Evolutionary conservation across 2,888 invertebrate genomes (phyloP).

Genomic region (Abrostola triplasia): DNA sequence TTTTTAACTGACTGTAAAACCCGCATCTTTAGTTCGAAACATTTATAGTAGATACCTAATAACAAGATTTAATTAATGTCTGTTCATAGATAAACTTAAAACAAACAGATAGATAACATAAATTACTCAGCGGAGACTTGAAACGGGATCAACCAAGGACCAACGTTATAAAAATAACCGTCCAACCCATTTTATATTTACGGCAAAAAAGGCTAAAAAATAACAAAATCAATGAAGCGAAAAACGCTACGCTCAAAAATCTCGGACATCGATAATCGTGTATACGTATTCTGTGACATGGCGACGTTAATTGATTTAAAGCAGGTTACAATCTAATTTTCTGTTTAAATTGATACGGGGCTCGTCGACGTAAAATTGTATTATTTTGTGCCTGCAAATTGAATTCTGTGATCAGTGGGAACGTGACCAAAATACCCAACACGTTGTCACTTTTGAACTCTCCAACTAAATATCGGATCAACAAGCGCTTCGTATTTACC

Average conservation of each 20-base stretch:
- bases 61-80: too few species aligned
- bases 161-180: too few species aligned
- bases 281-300: constrained; percentile 48
- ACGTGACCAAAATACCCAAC: constrained; percentile 69
- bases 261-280: constrained; percentile 24
- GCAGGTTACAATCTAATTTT: constrained; percentile 76
- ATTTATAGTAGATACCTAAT: too few species aligned
- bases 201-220: background rate
- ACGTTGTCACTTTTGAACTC: constrained; percentile 56
- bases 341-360: constrained; percentile 73
- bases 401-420: constrained; percentile 71
- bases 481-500: background rate
- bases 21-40: too few species aligned
- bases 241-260: constrained; percentile 25
- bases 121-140: too few species aligned
- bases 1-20: too few species aligned
- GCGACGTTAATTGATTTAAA: constrained; percentile 69
- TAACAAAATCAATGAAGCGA: background rate
- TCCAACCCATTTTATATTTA: background rate
- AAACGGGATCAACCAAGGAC: too few species aligned
- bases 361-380: constrained; percentile 74
- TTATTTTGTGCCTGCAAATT: constrained; percentile 77
- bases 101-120: too few species aligned
- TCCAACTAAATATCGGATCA: constrained; percentile 13
- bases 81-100: too few species aligned